Evolutionary conservation across 1,140 invertebrate species (phyloP), one percentile per base, ranked within the genome.

Genomic region (Oncopeltus fasciatus): DNA sequence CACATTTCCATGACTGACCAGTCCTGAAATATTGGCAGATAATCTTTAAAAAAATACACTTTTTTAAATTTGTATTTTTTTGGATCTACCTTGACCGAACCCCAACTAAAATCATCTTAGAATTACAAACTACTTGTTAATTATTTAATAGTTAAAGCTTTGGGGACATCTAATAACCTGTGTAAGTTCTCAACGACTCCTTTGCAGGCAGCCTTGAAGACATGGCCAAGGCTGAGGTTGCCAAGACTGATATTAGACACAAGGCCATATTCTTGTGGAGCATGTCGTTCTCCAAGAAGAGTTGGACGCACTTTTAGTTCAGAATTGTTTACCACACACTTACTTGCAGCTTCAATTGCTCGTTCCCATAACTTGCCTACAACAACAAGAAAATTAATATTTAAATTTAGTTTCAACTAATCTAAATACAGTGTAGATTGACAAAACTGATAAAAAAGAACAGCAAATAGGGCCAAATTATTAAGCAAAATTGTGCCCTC

Each of bases 141-240:
- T n/a, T n/a, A n/a, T n/a, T 44, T 44, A 2, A 2, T 44, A 44
- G 2, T 16, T 44, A 44, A 44, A 44, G 1, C 18, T 44, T 2
- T 3, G 18, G 14, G 2, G 11, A 16, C 2, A 44, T 3, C 47
- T 59, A 67, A 68, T 70, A 72, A 81, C 78, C 76, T 76, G 69
- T 85, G 81, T 49, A 92, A 72, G 75, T 92, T 92, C 61, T 81
- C 75, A 60, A 92, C 81, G n/a, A 94, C 71, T 58, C 90, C 88
- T 59, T 82, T 77, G 72, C 88, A 92, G 0, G 92, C 70, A 1
- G 86, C 79, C 67, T 80, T 74, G 68, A 87, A 90, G 28, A 92
- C 80, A 69, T 82, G 78, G 14, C 83, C 85, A 28, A 93, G 73
- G 16, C 81, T 77, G 53, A 89, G 74, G 70, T 90, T 91, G 27